Conservation (phyloP, 1,140 invertebrate genomes). For the Ips nitidus region DNA sequence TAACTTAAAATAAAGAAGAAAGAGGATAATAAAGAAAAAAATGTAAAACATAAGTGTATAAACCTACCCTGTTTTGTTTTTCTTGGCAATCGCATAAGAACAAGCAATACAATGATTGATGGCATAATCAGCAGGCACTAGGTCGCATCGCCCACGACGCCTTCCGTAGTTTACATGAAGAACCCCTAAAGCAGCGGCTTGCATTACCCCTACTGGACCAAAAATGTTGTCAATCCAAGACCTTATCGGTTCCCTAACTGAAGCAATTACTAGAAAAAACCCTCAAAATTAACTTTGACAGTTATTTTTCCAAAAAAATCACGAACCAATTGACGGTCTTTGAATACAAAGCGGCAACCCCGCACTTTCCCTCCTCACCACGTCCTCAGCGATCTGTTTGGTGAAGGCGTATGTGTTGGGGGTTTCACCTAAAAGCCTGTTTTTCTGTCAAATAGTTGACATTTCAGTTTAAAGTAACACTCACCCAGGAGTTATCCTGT, state of each 20-base stretch:
- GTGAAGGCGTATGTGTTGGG: constrained; percentile 69
- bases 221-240: constrained; percentile 80
- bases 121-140: constrained; percentile 71
- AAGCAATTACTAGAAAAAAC: constrained; percentile 54
- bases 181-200: constrained; percentile 63
- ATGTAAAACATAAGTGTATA: not conserved
- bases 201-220: constrained; percentile 65
- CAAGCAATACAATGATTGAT: constrained; percentile 67
- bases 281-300: not conserved
- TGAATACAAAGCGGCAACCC: constrained; percentile 68
- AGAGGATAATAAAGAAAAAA: too few relatives aligned
- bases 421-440: constrained; percentile 57
- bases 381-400: constrained; percentile 63
- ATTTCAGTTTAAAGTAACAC: not conserved
- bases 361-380: constrained; percentile 53
- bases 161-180: constrained; percentile 61
- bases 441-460: not conserved
- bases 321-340: constrained; percentile 68
- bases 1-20: too few relatives aligned
- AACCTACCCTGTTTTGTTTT: not conserved
- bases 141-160: constrained; percentile 58
- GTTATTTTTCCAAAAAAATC: not conserved
- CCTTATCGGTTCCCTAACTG: constrained; percentile 56
- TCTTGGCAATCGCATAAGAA: constrained; percentile 17
- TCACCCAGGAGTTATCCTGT: constrained; percentile 60